Conservation (phyloP, 2,888 invertebrate species). For the Epinotia ramella region DNA sequence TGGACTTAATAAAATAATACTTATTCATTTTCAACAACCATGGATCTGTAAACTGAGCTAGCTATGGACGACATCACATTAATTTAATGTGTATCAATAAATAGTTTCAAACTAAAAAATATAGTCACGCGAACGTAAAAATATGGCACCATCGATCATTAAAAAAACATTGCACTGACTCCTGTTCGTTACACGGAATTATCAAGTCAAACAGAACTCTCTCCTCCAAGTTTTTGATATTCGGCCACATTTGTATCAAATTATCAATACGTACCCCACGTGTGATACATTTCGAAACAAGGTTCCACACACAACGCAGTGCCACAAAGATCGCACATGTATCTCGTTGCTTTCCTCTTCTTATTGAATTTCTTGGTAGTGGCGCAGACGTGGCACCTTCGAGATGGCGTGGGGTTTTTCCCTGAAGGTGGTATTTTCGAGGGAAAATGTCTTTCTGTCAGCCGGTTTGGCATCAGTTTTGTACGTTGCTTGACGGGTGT, state of each 20-base stretch:
- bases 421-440: slow-evolving; percentile 20
- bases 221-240: background rate
- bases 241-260: background rate
- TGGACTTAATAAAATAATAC: background rate
- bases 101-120: too few species aligned
- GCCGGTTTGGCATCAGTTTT: slow-evolving; percentile 7
- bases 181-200: background rate
- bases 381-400: slow-evolving; percentile 19
- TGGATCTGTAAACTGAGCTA: background rate
- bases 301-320: slow-evolving; percentile 31
- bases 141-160: background rate
- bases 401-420: slow-evolving; percentile 10
- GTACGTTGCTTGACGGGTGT: background rate
- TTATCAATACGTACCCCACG: slow-evolving; percentile 24
- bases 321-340: slow-evolving; percentile 10
- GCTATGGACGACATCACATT: too few species aligned
- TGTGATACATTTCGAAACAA: slow-evolving; percentile 31
- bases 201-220: background rate
- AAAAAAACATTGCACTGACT: too few species aligned
- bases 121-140: background rate
- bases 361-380: slow-evolving; percentile 26
- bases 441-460: slow-evolving; percentile 24
- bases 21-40: background rate
- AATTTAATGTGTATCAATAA: too few species aligned
- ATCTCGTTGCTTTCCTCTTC: slow-evolving; percentile 15